Evolutionary conservation across 2,797 vertebrate species (phyloP).

Genomic region (Melanotaenia nigrans): DNA sequence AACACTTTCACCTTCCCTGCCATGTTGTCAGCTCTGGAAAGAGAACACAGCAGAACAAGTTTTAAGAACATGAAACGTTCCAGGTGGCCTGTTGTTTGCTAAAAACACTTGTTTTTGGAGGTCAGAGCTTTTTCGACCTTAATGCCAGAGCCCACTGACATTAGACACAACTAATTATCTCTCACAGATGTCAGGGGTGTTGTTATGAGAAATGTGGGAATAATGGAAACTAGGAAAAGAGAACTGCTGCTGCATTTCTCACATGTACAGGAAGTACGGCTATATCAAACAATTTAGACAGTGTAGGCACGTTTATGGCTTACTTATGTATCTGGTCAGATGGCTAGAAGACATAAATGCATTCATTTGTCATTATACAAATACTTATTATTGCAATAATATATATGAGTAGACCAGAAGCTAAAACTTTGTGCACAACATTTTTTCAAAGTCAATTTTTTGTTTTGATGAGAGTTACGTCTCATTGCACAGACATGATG

Average conservation of each 20-base stretch:
- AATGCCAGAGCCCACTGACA: slow-evolving; percentile 23
- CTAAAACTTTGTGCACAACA: no score
- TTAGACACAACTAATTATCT: slow-evolving; percentile 32
- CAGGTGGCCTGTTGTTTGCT: slow-evolving; percentile 40
- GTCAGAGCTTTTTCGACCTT: slow-evolving; percentile 19
- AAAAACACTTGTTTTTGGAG: slow-evolving; percentile 24
- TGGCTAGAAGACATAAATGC: no score
- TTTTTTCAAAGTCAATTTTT: no score
- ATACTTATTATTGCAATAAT: no score
- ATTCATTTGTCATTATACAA: no score
- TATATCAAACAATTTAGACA: neutral
- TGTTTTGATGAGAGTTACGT: no score
- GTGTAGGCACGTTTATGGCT: neutral
- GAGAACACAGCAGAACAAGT: slow-evolving; percentile 19
- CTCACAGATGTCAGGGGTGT: slow-evolving; percentile 19
- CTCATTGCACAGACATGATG: no score
- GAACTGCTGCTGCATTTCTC: neutral
- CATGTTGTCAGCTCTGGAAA: slow-evolving; percentile 31
- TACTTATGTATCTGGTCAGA: neutral
- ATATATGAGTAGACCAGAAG: no score
- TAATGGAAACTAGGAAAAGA: slow-evolving; percentile 29
- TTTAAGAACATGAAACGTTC: slow-evolving; percentile 30
- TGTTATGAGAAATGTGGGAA: slow-evolving; percentile 23
- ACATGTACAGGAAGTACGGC: neutral
- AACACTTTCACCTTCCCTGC: slow-evolving; percentile 57